A percentile compares a stretch with the other conserved stretches of the same genome.
Evolutionary conservation across 2,888 invertebrate species (phyloP).

Genomic region (Hypomecis atomaria): DNA sequence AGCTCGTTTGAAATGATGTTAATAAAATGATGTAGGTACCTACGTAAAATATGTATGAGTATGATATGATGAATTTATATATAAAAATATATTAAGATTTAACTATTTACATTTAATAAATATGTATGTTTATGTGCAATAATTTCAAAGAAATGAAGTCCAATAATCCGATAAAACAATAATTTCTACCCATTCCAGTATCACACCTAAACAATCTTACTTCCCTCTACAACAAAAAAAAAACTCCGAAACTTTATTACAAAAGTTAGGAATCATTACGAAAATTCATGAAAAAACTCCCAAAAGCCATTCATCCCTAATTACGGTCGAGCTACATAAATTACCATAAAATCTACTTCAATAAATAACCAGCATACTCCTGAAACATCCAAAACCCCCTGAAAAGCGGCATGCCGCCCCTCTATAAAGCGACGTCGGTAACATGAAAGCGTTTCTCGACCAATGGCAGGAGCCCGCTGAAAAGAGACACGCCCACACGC

Average conservation of each 20-base stretch:
- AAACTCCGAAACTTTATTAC: background rate
- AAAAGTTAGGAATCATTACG: conserved; percentile 14
- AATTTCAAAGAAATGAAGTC: background rate
- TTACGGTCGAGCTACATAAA: conserved; percentile 39
- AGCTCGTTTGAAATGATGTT: too few relatives aligned
- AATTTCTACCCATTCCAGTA: too few relatives aligned
- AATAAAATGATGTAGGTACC: too few relatives aligned
- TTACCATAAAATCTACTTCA: conserved; percentile 40
- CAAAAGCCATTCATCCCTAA: conserved; percentile 30
- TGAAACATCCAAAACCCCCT: conserved; percentile 58
- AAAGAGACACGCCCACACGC: conserved; percentile 81
- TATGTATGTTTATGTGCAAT: too few relatives aligned
- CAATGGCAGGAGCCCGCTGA: conserved; percentile 71
- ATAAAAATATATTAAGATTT: too few relatives aligned
- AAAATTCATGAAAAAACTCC: conserved; percentile 19
- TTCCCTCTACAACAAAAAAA: background rate
- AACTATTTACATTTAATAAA: too few relatives aligned
- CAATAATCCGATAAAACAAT: background rate
- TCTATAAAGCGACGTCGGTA: conserved; percentile 68
- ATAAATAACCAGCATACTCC: conserved; percentile 51
- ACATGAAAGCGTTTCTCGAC: conserved; percentile 59
- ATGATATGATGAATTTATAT: too few relatives aligned
- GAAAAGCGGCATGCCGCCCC: conserved; percentile 71
- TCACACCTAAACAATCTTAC: background rate
- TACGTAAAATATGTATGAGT: too few relatives aligned